These are phyloP conservation scores for Pterocles burchelli DNA, from an alignment of 2,113 vertebrate genomes.

Conservation along the genomic window DNA sequence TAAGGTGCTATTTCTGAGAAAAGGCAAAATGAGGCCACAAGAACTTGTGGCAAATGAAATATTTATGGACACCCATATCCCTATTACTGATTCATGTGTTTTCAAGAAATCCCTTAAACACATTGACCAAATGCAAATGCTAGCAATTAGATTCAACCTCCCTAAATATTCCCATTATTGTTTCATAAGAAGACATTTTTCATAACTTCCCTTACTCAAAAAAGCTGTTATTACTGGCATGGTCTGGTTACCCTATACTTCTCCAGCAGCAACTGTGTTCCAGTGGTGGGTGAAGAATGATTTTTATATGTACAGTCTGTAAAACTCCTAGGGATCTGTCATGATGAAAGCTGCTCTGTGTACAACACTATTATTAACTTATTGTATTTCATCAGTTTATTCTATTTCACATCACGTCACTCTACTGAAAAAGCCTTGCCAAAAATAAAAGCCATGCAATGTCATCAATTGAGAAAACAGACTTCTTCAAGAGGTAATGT, in stretches of 20 bases:
- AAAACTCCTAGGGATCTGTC: constrained; percentile 2
- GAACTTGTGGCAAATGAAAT: neutral
- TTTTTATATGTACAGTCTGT: constrained; percentile 2
- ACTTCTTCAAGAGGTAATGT: constrained; percentile 1
- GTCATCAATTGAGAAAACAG: constrained; percentile 41
- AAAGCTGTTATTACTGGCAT: constrained; percentile 51
- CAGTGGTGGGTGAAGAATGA: neutral
- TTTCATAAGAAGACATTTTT: constrained; percentile 13
- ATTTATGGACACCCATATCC: neutral
- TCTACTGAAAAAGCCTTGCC: neutral
- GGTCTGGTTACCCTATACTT: neutral
- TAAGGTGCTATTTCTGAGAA: neutral
- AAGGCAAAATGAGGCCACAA: neutral
- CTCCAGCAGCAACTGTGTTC: constrained; percentile 8
- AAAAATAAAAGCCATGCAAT: constrained; percentile 35
- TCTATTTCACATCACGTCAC: constrained; percentile 20
- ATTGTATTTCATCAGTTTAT: constrained; percentile 40
- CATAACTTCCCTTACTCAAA: constrained; percentile 7
- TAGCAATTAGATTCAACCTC: neutral
- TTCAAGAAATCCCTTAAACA: constrained; percentile 26
- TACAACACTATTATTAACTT: constrained; percentile 34
- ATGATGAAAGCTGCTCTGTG: constrained; percentile 52
- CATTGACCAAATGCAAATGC: constrained; percentile 1
- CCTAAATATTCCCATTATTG: constrained; percentile 42
- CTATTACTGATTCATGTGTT: neutral